These are phyloP conservation scores for Anisognathus igniventris DNA, from an alignment of 2,797 vertebrate genomes.

Conservation along the genomic window DNA sequence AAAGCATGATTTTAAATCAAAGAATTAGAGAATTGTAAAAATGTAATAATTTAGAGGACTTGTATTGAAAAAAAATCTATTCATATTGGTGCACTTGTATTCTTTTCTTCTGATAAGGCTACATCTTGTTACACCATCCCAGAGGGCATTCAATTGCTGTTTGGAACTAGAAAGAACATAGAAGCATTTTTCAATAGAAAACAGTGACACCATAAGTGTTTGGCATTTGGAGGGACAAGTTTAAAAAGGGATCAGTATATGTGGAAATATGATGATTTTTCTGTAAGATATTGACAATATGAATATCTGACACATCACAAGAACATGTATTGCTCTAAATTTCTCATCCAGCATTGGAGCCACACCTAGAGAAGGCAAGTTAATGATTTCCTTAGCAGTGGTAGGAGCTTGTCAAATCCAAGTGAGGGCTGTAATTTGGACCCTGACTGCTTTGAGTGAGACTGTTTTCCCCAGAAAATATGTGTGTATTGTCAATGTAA, in stretches of 20 bases:
- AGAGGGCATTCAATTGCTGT: background rate
- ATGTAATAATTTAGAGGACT: background rate
- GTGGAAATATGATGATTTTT: background rate
- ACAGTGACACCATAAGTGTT: background rate
- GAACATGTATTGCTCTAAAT: background rate
- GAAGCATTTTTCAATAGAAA: background rate
- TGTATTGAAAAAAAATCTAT: background rate
- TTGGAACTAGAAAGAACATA: background rate
- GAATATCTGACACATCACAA: background rate
- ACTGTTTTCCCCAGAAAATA: background rate
- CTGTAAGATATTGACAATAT: background rate
- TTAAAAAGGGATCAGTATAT: background rate
- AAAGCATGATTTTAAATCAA: background rate
- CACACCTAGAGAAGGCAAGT: background rate
- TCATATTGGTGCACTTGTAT: background rate
- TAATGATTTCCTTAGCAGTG: background rate
- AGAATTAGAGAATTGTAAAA: background rate
- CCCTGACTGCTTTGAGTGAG: background rate
- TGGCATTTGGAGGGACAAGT: background rate
- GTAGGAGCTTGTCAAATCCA: background rate
- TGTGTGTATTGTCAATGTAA: rapidly evolving
- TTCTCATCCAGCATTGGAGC: background rate
- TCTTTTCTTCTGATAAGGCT: background rate
- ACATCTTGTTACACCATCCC: background rate
- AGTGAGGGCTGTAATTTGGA: background rate